phyloP scores from a whole-genome alignment of 2,113 vertebrate species.

The Archilochus colubris region DNA sequence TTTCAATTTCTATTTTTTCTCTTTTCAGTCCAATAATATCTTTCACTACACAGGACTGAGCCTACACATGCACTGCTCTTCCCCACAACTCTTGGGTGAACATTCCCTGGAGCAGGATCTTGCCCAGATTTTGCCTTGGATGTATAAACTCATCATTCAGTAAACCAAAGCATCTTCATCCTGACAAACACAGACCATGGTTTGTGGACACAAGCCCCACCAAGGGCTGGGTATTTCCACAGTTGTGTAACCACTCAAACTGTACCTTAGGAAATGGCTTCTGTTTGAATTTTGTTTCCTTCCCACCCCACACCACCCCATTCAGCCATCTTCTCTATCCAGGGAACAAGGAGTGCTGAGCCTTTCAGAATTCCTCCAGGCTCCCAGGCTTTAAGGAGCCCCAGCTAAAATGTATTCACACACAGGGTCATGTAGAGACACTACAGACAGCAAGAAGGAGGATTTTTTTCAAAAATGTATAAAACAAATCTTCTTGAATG shows the following conservation, averaged over 20 bases:
- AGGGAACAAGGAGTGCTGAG: neutral
- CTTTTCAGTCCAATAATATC: neutral
- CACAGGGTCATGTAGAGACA: neutral
- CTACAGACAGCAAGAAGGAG: neutral
- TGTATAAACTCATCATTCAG: neutral
- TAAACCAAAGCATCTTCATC: neutral
- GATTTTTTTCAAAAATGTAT: neutral
- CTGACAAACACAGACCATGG: neutral
- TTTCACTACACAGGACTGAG: neutral
- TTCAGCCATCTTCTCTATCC: neutral
- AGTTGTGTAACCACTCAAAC: neutral
- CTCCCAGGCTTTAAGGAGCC: accelerated
- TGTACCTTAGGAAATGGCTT: neutral
- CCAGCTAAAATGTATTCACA: neutral
- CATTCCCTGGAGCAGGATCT: neutral
- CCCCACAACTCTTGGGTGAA: neutral
- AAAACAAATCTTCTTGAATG: neutral
- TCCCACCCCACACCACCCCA: neutral
- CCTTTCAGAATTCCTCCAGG: accelerated
- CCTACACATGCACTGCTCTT: neutral
- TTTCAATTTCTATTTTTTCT: neutral
- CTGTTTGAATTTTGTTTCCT: neutral
- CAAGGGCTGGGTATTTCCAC: neutral
- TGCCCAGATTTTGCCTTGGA: neutral
- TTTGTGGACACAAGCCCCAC: neutral